Evolutionary conservation across 2,888 invertebrate genomes (phyloP), one percentile per base, ranked within the genome.

Genomic region (Clunio marinus): DNA sequence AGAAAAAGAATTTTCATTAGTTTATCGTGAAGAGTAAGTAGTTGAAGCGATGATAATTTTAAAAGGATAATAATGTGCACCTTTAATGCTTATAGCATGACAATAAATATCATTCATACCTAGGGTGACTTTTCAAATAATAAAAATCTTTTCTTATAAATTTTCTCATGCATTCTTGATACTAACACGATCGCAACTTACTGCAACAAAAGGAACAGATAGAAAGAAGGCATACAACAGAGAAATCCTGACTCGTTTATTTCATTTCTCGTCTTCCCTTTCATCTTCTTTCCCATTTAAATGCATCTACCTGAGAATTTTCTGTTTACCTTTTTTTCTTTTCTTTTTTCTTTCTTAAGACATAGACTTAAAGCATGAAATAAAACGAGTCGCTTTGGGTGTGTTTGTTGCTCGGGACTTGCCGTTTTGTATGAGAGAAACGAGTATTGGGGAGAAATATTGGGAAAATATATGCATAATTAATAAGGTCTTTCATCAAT

Each of bases 381-480:
- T n/a, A 57, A 57, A 57, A 55, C 10, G 10, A 13, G 4, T 59
- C 22, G 8, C 25, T 20, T 57, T 35, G 59, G 32, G 32, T 59
- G 59, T 59, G 59, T 59, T 41, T 41, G 41, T 41, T 4, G 41
- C n/a, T 15, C 15, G 4, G 41, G 15, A 13, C 7, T 13, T 25
- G 24, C n/a, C 13, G n/a, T 25, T 57, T 22, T 13, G 25, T 57
- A n/a, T 10, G n/a, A 57, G 17, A 27, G 13, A 25, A 22, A 17
- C 25, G 57, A 57, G 27, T 60, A 35, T 28, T 25, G 60, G 32
- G 46, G 17, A 60, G 17, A 41, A 62, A 41, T 24, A 62, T 62
- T 62, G 62, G 62, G 24, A 62, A 62, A 24, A 35, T 57, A 27
- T 57, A 59, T 62, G 62, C 62, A 62, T 62, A 62, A 62, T 62